phyloP scores from a whole-genome alignment of 2,113 vertebrate genomes.

The Ivindomyrus marchei region DNA sequence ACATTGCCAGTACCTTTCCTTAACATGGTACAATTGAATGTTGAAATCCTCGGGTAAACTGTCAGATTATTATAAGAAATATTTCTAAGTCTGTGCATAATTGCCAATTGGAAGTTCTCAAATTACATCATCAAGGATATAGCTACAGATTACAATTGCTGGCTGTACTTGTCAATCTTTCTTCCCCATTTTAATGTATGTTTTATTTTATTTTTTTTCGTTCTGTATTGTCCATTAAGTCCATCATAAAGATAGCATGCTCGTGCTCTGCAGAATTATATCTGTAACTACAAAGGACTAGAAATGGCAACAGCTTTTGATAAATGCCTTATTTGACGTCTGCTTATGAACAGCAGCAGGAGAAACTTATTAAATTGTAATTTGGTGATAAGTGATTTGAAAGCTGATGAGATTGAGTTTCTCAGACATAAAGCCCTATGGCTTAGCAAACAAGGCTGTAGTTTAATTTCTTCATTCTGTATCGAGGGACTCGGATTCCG shows the following conservation, averaged over 20 bases:
- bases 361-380: conserved; percentile 40
- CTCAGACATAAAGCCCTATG: conserved; percentile 25
- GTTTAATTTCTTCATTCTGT: conserved; percentile 27
- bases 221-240: not conserved
- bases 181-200: not conserved
- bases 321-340: conserved; percentile 33
- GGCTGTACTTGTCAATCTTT: conserved; percentile 4
- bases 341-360: conserved; percentile 24
- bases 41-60: not conserved
- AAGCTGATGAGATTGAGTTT: conserved; percentile 37
- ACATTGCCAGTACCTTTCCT: not conserved
- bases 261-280: not conserved
- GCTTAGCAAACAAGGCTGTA: conserved; percentile 30
- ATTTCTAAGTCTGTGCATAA: not conserved
- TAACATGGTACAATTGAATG: not conserved
- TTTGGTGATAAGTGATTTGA: conserved; percentile 37
- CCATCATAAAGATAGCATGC: not conserved
- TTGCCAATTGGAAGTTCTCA: conserved; percentile 9
- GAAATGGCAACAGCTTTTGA: conserved; percentile 22
- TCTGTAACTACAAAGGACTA: not conserved
- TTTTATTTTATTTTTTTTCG: not conserved
- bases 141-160: not conserved
- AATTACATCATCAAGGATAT: not conserved
- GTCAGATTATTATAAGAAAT: not conserved
- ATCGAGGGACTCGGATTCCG: not conserved